A percentile compares a stretch with the other conserved stretches of the same genome.
phyloP scores from a whole-genome alignment of 2,888 invertebrate species.

The Pristionchus japonicus region DNA sequence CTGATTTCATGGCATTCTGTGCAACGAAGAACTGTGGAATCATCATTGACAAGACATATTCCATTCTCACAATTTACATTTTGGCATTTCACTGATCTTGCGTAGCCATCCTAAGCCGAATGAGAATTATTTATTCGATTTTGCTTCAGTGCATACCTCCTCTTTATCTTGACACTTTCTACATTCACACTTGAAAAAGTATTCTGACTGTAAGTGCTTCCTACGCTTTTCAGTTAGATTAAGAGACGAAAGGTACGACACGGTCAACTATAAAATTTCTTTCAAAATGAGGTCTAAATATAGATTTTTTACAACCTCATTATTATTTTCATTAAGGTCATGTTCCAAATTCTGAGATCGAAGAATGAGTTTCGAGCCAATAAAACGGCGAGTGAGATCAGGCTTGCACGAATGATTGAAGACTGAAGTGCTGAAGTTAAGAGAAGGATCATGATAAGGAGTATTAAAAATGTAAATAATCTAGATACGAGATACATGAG shows the following conservation, averaged over 20 bases:
- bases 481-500: background rate
- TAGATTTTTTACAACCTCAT: too few species aligned
- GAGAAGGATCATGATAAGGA: background rate
- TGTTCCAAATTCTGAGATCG: constrained; percentile 47
- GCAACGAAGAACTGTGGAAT: background rate
- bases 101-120: background rate
- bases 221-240: constrained; percentile 4
- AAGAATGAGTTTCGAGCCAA: constrained; percentile 50
- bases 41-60: background rate
- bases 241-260: background rate
- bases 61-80: background rate
- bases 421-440: constrained; percentile 48
- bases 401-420: constrained; percentile 53
- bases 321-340: background rate
- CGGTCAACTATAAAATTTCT: background rate
- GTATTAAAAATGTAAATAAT: background rate
- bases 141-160: constrained; percentile 36
- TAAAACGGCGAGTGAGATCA: constrained; percentile 49
- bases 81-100: background rate
- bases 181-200: constrained; percentile 53
- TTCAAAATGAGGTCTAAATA: background rate
- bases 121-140: background rate
- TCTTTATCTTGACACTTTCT: constrained; percentile 48
- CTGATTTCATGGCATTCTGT: background rate
- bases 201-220: constrained; percentile 38